Base-by-base conservation (phyloP, 2,888 invertebrate genomes). In the Barypeithes pellucidus region DNA sequence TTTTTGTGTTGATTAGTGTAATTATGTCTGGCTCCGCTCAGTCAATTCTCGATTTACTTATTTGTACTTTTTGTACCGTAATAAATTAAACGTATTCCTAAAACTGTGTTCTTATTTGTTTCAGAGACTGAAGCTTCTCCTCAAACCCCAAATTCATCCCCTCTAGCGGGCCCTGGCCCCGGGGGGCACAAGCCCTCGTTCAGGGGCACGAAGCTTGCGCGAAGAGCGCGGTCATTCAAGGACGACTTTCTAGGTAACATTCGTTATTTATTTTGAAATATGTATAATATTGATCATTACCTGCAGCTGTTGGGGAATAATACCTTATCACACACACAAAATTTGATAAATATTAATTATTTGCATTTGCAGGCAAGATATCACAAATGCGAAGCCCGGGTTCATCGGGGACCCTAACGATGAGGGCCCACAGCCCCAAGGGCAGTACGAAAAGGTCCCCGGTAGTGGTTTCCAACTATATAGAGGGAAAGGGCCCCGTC, bases 181-280 rank as follows among this genome's bases (percentile, higher is more conserved):
- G 90, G 91, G 78, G 93, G 93, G 71, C 92, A 92, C 84, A 94
- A 94, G 84, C 92, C 93, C 80, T 92, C 92, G 77, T 87, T 92
- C 86, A 93, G 94, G 84, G 93, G 94, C 83, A 95, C 94, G 79
- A 95, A 95, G 87, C 89, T 96, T 87, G 95, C 95, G 72, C 89
- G 95, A 79, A 91, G 96, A 78, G 96, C 96, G 77, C 92, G 95
- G 80, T 95, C 95, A 78, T 96, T 96, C 88, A 96, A 96, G 88
- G 95, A 96, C 90, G 96, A 96, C 88, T 91, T 96, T 83, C 90
- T 96, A 84, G 80, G 75, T 75, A 71, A 3, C 16, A 52, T 14
- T 29, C 9, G 3, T 16, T 43, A 43, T 43, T 16, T 16, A 43
- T 14, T 16, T 16, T 16, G 16, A 9, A 9, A 41, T 9, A 41